A percentile compares a stretch with the other conserved stretches of the same genome.
These are phyloP conservation scores for Hypotaenidia philippensis DNA, from an alignment of 2,797 vertebrate species.

Conservation along the genomic window DNA sequence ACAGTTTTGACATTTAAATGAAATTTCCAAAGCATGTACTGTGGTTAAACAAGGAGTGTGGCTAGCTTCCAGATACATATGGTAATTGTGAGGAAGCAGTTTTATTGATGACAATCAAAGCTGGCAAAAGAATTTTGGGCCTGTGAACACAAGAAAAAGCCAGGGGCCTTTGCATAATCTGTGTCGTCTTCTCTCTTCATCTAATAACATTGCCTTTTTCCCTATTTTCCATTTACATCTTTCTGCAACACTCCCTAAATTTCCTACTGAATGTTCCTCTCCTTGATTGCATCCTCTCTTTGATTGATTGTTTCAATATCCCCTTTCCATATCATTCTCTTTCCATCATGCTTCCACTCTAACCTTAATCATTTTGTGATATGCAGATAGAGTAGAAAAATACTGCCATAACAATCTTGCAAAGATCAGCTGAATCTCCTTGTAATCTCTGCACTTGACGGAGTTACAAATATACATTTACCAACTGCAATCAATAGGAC, in stretches of 20 bases:
- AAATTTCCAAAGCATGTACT: conserved; percentile 47
- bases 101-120: conserved; percentile 58
- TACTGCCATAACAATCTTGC: not conserved
- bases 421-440: not conserved
- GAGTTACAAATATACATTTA: conserved; percentile 13
- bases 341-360: not conserved
- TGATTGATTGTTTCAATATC: not conserved
- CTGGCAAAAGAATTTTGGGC: conserved; percentile 36
- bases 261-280: not conserved
- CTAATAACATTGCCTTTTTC: not conserved
- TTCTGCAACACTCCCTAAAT: not conserved
- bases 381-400: not conserved
- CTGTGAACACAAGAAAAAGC: not conserved
- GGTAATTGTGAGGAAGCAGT: conserved; percentile 37
- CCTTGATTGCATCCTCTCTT: not conserved
- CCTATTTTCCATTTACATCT: not conserved
- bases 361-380: not conserved
- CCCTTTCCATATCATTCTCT: not conserved
- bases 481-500: conserved; percentile 18
- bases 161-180: not conserved
- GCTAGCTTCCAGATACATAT: conserved; percentile 60
- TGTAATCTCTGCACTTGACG: not conserved
- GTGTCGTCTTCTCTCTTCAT: not conserved
- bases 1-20: conserved; percentile 62
- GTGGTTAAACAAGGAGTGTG: conserved; percentile 45